phyloP scores from a whole-genome alignment of 2,797 vertebrate genomes.

The Ceyx erithaca region DNA sequence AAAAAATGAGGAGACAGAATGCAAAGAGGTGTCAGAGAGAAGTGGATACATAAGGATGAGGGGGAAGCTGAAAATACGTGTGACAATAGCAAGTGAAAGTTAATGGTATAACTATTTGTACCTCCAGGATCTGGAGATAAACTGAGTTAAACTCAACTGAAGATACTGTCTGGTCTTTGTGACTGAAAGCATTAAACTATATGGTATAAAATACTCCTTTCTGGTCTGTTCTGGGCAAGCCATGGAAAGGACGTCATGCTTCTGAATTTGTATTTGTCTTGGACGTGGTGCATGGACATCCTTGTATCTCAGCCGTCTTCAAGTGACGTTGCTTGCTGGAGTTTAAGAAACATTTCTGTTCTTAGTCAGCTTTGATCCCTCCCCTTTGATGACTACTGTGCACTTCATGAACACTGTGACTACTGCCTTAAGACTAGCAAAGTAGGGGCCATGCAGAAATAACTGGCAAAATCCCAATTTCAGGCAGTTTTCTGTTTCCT shows the following conservation, averaged over 20 bases:
- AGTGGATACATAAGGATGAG: neutral
- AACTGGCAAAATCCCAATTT: constrained; percentile 14
- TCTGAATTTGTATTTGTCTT: constrained; percentile 71
- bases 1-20: neutral
- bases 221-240: constrained; percentile 26
- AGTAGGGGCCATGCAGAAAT: neutral
- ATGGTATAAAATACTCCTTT: constrained; percentile 17
- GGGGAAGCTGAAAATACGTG: neutral
- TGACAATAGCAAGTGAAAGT: neutral
- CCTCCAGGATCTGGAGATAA: neutral
- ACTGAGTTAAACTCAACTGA: neutral
- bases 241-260: constrained; percentile 57
- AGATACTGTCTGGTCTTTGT: neutral
- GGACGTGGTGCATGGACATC: constrained; percentile 57
- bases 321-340: constrained; percentile 33
- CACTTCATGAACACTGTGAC: neutral
- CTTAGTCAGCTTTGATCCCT: neutral
- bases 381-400: neutral
- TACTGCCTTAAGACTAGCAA: neutral
- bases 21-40: neutral
- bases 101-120: neutral
- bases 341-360: constrained; percentile 5
- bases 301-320: constrained; percentile 58
- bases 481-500: neutral
- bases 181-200: constrained; percentile 26